Base-by-base conservation (phyloP, 2,797 vertebrate species). In the Eupleurogrammus muticus region DNA sequence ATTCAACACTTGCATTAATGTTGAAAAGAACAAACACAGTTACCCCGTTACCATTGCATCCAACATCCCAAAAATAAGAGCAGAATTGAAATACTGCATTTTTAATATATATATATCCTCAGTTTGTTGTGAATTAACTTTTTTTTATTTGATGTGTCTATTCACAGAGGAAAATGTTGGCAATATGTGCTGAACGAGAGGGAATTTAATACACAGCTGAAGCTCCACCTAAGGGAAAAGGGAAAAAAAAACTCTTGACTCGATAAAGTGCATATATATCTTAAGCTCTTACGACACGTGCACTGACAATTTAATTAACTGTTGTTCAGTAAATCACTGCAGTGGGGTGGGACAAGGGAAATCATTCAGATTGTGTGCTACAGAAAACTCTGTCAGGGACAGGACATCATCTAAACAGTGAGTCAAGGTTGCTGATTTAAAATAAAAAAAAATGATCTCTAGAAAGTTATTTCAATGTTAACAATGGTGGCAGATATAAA, bases 261-360 rank as follows among this genome's bases (percentile, higher is more conserved):
- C 32, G 11, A 11, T 12, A 46, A 14, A 17, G 54, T 4, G 5
- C 47, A 60, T 68, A 71, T 23, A 51, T 51, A 59, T 66, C 49
- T 60, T 24, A 60, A 73, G 35, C 47, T 59, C 54, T 13, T 12
- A 44, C 63, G 79, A 80, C 73, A 65, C 20, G 46, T 61, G 66
- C 55, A 56, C 57, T 21, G 38, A 53, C 75, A 70, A 69, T 32
- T 64, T 85, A 77, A 91, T 87, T 75, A 85, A 78, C 60, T 72
- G 44, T 14, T 60, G 44, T 44, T 54, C 59, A 35, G 40, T 73
- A 66, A 83, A 86, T 85, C 72, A 72, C 75, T 38, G 68, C 66
- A 54, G 46, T 35, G 70, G 66, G 66, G 35, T 44, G 67, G 84
- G 82, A 81, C 28, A 8, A 61, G 59, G 44, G 34, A 54, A 77